Conservation (phyloP, 2,113 vertebrate genomes). For the Seriola rivoliana region DNA sequence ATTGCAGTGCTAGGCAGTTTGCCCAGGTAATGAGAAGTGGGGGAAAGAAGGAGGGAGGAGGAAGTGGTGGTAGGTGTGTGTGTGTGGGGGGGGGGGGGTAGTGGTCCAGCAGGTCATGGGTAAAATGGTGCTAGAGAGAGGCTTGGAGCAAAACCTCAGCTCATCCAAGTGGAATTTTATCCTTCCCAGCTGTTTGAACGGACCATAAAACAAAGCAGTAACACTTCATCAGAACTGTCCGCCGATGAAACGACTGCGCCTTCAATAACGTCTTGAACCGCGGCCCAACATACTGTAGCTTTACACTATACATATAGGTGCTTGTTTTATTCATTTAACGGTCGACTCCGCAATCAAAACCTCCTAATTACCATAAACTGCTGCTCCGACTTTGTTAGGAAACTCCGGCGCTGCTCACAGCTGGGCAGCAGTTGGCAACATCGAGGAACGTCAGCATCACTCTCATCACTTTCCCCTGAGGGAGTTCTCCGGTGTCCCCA, state of each 20-base stretch:
- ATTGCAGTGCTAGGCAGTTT: conserved; percentile 68
- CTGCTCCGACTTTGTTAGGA: conserved; percentile 1
- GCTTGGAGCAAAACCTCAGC: conserved; percentile 32
- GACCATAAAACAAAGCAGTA: conserved; percentile 29
- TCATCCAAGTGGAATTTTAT: conserved; percentile 32
- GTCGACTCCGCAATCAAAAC: background rate
- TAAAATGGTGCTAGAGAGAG: conserved; percentile 36
- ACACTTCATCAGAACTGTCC: conserved; percentile 30
- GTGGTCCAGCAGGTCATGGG: conserved; percentile 54
- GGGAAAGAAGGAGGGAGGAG: background rate
- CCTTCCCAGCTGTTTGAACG: conserved; percentile 44
- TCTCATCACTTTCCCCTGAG: conserved; percentile 11
- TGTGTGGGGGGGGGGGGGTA: background rate
- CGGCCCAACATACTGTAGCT: background rate
- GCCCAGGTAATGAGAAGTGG: conserved; percentile 66
- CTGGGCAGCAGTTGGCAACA: conserved; percentile 15
- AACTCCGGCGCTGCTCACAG: conserved; percentile 3
- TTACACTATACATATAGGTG: background rate
- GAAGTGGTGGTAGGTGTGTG: conserved; percentile 8
- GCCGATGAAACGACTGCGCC: conserved; percentile 10
- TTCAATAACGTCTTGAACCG: background rate
- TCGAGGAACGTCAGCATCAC: conserved; percentile 2
- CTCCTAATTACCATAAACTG: background rate
- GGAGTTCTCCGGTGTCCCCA: background rate
- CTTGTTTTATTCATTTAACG: background rate